These are phyloP conservation scores for Allophyes oxyacanthae DNA, from an alignment of 2,888 invertebrate genomes.

Conservation along the genomic window DNA sequence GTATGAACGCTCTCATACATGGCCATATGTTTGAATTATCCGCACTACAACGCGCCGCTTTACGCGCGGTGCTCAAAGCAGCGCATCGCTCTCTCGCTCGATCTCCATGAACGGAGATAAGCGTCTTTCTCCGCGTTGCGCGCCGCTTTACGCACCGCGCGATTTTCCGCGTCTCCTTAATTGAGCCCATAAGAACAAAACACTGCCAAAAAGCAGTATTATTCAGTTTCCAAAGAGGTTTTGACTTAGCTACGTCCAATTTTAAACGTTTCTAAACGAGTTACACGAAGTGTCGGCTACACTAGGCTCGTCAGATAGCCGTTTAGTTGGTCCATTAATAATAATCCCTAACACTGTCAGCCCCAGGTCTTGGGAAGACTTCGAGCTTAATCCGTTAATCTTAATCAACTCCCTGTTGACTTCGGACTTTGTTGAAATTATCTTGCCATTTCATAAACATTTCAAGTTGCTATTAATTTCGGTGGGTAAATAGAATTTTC, in stretches of 20 bases:
- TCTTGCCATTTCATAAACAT: conserved; percentile 46
- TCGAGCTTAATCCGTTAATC: conserved; percentile 69
- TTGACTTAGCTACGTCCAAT: conserved; percentile 13
- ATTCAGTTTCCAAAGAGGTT: conserved; percentile 11
- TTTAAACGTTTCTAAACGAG: conserved; percentile 37
- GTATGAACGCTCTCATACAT: no score
- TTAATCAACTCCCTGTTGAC: conserved; percentile 71
- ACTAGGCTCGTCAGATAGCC: conserved; percentile 55
- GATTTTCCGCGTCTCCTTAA: no score
- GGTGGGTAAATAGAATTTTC: conserved; percentile 22
- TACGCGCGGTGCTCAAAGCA: no score
- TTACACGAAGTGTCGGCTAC: conserved; percentile 41
- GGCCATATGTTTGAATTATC: no score
- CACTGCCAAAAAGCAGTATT: no score
- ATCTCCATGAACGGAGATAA: no score
- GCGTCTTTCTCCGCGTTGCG: no score
- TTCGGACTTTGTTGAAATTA: conserved; percentile 60
- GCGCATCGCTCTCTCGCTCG: no score
- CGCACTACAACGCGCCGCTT: no score
- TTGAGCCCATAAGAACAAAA: no score
- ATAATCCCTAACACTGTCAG: conserved; percentile 62
- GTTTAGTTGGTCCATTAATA: conserved; percentile 68
- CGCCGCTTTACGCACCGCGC: no score
- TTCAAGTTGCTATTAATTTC: conserved; percentile 21
- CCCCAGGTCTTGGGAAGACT: conserved; percentile 62